Evolutionary conservation across 2,797 vertebrate species (phyloP), one percentile per base, ranked within the genome.

Genomic region (Halcyon chelicuti): DNA sequence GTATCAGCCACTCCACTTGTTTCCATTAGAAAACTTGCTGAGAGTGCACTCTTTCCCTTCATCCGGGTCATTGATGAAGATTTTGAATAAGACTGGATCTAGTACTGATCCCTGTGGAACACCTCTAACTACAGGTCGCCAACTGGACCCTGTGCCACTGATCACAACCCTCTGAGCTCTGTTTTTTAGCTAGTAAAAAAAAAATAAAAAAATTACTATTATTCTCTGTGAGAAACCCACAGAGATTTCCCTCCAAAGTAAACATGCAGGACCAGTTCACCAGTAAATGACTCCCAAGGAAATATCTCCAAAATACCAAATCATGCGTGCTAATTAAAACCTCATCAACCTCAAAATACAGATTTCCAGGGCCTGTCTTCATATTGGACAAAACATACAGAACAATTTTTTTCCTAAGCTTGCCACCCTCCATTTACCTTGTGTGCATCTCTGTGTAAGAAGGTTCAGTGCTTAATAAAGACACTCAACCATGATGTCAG

Each of bases 331-430:
- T 20, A 37, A 16, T 28, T 8, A 77, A 82, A 51, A 3, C 2
- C 11, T 44, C 17, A 7, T 21, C 31, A 42, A 44, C 4, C 15
- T 66, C 39, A 66, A 11, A 84, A 63, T 5, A 44, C 0, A 0
- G 5, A 44, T 80, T 81, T 51, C n/a, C 8, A 10, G 33, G 5
- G 14, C 1, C 10, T 74, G 13, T 42, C n/a, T 84, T 81, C 62
- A 51, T 20, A 74, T 18, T 2, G 1, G 28, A 39, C 8, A 47
- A 73, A 35, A 66, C 3, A 16, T 18, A 20, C 37, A 37, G 37
- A 37, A 37, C 0, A 18, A 5, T 40, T 42, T 39, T 76, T 68
- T 76, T 68, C 33, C 42, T 82, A 40, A 68, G 49, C 21, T 39
- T 83, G 12, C 6, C 4, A 16, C 9, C 9, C 3, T 86, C 26